Base-by-base conservation (phyloP, 2,797 vertebrate genomes). In the Muscicapa comitata region DNA sequence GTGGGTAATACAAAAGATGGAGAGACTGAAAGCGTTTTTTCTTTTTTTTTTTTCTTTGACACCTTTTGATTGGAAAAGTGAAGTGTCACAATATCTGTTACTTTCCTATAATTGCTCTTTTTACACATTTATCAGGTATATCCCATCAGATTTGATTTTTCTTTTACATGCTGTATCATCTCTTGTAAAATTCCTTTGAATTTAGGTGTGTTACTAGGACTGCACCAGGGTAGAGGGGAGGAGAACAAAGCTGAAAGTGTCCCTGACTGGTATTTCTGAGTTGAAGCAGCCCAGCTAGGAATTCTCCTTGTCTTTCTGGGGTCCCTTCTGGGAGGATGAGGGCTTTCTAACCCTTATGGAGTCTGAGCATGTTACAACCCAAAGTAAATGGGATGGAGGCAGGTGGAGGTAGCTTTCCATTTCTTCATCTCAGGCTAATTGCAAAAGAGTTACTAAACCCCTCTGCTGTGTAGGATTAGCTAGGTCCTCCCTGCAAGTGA, bases 61-160 rank as follows among this genome's bases (percentile, higher is more conserved):
- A 51, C 55, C 7, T 95, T 90, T 75, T 92, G 74, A 87, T 89
- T 67, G 50, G 67, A 89, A 68, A 71, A 47, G 17, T 77, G 45
- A 93, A 77, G 70, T 67, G 70, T 51, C 51, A 47, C 37, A 83
- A 24, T 83, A 40, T 47, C 42, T 91, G 79, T 70, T 92, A 53
- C 33, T 47, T 73, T 76, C 48, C n/a, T 70, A 1, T 61, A 62
- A 90, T 55, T 58, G 33, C 33, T 77, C 18, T 61, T 77, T 89
- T 95, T 73, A 23, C 62, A 62, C 50, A 45, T 86, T 28, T 78
- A 81, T 71, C 71, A 71, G 57, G 26, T 71, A 45, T 11, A 13
- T 86, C 59, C 37, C 42, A 25, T 54, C 37, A 86, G 70, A 18
- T 81, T 75, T 10, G 25, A n/a, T 66, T 91, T 94, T 94, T 61